Base-by-base conservation (phyloP, 1,140 invertebrate species). In the Trachymyrmex cornetzi region DNA sequence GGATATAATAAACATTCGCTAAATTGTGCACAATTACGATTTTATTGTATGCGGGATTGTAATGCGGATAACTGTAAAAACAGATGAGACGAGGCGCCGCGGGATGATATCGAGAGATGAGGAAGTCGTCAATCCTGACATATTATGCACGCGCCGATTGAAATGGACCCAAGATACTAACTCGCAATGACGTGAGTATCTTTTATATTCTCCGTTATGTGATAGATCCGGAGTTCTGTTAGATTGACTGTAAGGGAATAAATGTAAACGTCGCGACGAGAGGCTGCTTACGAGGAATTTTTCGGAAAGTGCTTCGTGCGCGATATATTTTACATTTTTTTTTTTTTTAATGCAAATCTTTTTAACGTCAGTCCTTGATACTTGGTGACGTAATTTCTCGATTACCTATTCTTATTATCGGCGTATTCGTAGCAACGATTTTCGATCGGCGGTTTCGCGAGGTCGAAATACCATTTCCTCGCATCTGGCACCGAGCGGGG, bases 401-500 rank as follows among this genome's bases (percentile, higher is more conserved):
- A 4, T 22, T 55, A n/a, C 1, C 55, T 5, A n/a, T n/a, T 7
- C 24, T 22, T 55, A n/a, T 3, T 30, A 11, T 3, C 24, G 24
- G 14, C 61, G 34, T 67, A n/a, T n/a, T 64, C 24, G 34, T 50
- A 19, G 59, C 44, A 63, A 53, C 9, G 12, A 55, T 67, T 55
- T 14, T 77, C 34, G 22, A 77, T 22, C 64, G n/a, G 64, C 38
- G 66, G 66, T 77, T 34, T 77, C 55, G 74, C 74, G 74, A 59
- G 66, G 38, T 12, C 66, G 66, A 69, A 69, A 69, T 69, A 74
- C 80, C 55, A 74, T 84, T 84, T 84, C 55, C 80, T 84, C 80
- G 80, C 80, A 84, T 84, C 80, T 84, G 69, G 80, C 80, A 84
- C 55, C 80, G 80, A 74, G 69, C 69, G 80, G 55, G 80, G 80